Evolutionary conservation across 1,140 invertebrate species (phyloP), one percentile per base, ranked within the genome.

Genomic region (Bombyx mandarina): DNA sequence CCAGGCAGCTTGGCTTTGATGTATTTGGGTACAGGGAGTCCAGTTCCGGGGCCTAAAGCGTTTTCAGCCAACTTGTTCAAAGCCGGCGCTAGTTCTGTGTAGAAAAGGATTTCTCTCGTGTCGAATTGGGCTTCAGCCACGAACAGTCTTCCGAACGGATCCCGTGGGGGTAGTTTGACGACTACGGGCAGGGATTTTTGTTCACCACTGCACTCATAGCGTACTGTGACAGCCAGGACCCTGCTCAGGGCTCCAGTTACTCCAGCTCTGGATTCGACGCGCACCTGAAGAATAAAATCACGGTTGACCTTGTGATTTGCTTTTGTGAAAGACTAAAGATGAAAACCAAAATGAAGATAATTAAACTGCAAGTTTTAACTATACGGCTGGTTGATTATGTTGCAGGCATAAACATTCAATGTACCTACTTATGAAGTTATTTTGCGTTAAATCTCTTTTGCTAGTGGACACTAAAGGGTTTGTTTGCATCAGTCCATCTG

Each of bases 101-200:
- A 95, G 83, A 95, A 95, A 61, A 94, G 92, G 66, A 95, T 95
- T 82, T 95, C 94, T 51, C 94, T 88, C 1, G 94, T 90, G 81
- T 95, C 93, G 73, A 95, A 95, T 79, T 95, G 93, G 1, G 93
- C 93, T 73, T 94, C 93, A 44, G 92, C 93, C 43, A 94, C 93
- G 75, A 95, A 94, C 58, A 92, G 92, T 43, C 94, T 86, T 58
- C 91, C 93, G 82, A 93, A 94, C 3, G 92, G 92, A 81, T 94
- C 93, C 68, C 91, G 91, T 7, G 92, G 94, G 47, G 94, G 89
- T 7, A 94, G 88, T 72, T 95, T 96, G 56, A 94, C 91, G 46
- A 95, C 92, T 18, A 95, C 89, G 43, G 89, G 91, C 10, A 93
- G 52, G 44, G 80, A 61, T 43, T 62, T 67, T 8, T 63, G 57